These are phyloP conservation scores for Helostoma temminkii DNA, from an alignment of 2,797 vertebrate species.

Conservation along the genomic window DNA sequence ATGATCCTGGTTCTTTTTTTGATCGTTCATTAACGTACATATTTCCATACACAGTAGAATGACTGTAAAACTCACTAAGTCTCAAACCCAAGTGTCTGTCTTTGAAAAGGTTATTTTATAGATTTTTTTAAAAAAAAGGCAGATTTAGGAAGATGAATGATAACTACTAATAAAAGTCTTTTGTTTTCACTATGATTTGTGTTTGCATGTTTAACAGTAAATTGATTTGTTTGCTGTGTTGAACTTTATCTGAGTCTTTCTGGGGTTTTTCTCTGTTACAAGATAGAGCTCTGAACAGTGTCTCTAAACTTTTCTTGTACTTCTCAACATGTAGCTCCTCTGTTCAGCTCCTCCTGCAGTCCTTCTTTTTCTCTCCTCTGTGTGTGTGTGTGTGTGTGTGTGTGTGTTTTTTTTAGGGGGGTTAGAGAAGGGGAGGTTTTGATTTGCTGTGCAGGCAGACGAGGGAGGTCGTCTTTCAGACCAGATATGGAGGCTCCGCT, in stretches of 20 bases:
- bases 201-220: slow-evolving; percentile 38
- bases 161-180: slow-evolving; percentile 37
- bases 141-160: no score
- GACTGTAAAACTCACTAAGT: slow-evolving; percentile 23
- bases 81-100: no score
- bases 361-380: slow-evolving; percentile 43
- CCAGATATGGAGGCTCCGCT: slow-evolving; percentile 68
- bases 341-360: slow-evolving; percentile 61
- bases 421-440: slow-evolving; percentile 73
- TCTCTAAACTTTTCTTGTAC: slow-evolving; percentile 38
- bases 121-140: no score
- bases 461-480: slow-evolving; percentile 76
- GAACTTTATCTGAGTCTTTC: slow-evolving; percentile 18
- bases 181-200: slow-evolving; percentile 32
- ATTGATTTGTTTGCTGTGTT: slow-evolving; percentile 32
- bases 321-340: slow-evolving; percentile 43
- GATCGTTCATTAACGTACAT: no score
- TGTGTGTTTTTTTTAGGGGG: slow-evolving; percentile 38
- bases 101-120: no score
- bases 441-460: slow-evolving; percentile 69
- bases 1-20: no score
- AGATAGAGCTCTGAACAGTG: slow-evolving; percentile 19
- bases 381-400: slow-evolving; percentile 39
- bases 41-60: neutral
- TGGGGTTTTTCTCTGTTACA: slow-evolving; percentile 17